These are phyloP conservation scores for Sebastes minor DNA, from an alignment of 2,797 vertebrate species.

Conservation along the genomic window DNA sequence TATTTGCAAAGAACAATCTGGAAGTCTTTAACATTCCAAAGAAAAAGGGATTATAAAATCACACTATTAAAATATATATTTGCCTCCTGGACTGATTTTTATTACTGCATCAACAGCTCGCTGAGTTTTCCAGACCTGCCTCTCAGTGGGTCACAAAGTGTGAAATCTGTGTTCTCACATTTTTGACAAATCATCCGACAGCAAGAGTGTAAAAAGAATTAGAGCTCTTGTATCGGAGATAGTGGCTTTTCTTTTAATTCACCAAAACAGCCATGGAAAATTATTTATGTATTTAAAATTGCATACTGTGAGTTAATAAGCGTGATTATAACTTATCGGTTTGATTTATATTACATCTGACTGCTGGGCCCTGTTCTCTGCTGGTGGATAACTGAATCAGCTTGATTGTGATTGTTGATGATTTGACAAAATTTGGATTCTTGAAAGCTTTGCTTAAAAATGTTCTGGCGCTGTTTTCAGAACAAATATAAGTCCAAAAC, in stretches of 20 bases:
- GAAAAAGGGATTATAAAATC: background rate
- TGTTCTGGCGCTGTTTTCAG: background rate
- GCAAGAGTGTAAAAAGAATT: constrained; percentile 2
- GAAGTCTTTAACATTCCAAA: background rate
- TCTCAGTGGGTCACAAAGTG: constrained; percentile 43
- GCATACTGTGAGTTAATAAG: background rate
- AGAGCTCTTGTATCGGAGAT: background rate
- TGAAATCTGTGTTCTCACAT: constrained; percentile 47
- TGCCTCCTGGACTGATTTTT: constrained; percentile 29
- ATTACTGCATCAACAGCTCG: constrained; percentile 26
- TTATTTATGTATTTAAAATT: constrained; percentile 13
- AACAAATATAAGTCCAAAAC: background rate
- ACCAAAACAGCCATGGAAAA: background rate
- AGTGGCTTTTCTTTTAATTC: background rate
- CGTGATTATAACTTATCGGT: background rate
- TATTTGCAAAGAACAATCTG: background rate
- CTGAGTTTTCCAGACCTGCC: constrained; percentile 21
- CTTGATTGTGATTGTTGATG: background rate
- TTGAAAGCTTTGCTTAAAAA: background rate
- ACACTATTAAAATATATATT: constrained; percentile 9
- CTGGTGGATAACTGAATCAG: background rate
- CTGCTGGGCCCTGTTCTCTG: background rate
- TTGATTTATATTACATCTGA: background rate
- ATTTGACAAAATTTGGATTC: background rate
- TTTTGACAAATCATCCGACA: constrained; percentile 34